Percentiles rank a stretch among this genome's conserved stretches.
Evolutionary conservation across 2,113 vertebrate genomes (phyloP).

Genomic region (Hepsetus odoe): DNA sequence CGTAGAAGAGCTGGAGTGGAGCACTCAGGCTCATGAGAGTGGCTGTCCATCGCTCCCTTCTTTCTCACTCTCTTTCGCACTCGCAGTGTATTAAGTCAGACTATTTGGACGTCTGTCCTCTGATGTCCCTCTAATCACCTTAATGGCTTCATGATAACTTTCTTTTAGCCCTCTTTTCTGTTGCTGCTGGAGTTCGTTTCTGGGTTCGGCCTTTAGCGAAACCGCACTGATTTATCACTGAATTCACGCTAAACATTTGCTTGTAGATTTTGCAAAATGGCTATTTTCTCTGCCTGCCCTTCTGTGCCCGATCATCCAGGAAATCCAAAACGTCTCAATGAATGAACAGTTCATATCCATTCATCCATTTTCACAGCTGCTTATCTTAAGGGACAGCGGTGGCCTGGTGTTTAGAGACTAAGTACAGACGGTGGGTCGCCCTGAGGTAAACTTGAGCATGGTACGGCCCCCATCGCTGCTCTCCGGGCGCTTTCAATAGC

Average conservation of each 20-base stretch:
- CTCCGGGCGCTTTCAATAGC: too few relatives aligned
- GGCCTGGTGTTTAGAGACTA: too few relatives aligned
- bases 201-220: neutral
- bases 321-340: too few relatives aligned
- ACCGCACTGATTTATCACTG: neutral
- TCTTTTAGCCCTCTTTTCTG: conserved; percentile 10
- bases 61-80: conserved; percentile 10
- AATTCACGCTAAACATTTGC: neutral
- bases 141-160: conserved; percentile 37
- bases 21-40: conserved; percentile 51
- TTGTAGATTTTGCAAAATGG: neutral
- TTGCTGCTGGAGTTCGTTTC: neutral
- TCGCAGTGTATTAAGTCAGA: conserved; percentile 31
- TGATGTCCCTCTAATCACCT: conserved; percentile 40
- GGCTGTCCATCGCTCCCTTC: conserved; percentile 6
- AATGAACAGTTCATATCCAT: too few relatives aligned
- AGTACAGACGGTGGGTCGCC: too few relatives aligned
- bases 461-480: too few relatives aligned
- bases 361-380: too few relatives aligned
- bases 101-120: conserved; percentile 37
- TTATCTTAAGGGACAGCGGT: too few relatives aligned
- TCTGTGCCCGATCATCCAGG: too few relatives aligned
- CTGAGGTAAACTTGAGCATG: too few relatives aligned
- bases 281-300: too few relatives aligned
- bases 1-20: conserved; percentile 41